Evolutionary conservation across 2,113 vertebrate species (phyloP), one percentile per base, ranked within the genome.

Genomic region (Chrysochloris asiatica): DNA sequence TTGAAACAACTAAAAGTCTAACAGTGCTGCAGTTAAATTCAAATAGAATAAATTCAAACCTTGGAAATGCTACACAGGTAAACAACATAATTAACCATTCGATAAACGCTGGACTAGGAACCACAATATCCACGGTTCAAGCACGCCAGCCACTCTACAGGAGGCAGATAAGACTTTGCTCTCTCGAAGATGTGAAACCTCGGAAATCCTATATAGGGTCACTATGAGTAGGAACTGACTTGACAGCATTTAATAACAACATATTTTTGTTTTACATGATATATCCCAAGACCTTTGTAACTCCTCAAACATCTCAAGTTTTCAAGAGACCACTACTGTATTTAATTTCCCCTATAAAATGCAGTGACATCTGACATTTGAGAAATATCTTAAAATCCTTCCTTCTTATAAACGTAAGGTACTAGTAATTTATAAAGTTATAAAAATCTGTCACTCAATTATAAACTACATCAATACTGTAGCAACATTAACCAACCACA

Each of bases 401-500:
- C 16, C 69, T 78, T 43, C 38, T 90, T 89, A 63, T 73, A 90
- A 85, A 80, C 82, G 43, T 61, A 73, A 21, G 67, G 61, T 76
- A 52, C 36, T 85, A 80, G 30, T 93, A 1, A 43, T 90, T 90
- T 81, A 61, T 41, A 72, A 86, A 92, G 19, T 43, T 88, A 82
- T 71, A 77, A 90, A n/a, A 96, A 56, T 92, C 38, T 93, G 76
- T 47, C 75, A 73, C 73, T 87, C 73, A 90, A 78, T 89, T 56
- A 80, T 8, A 87, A 88, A 85, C 79, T 72, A 82, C 79, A 94
- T 79, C 63, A 93, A 82, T 65, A 92, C 73, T 47, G 41, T 71
- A 94, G 69, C 54, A 93, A 93, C 67, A 89, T 91, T 78, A 95
- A 87, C 67, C 91, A 91, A 87, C 91, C 75, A 95, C 71, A 88